phyloP scores from a whole-genome alignment of 1,140 invertebrate species.

The Leucophenga varia region DNA sequence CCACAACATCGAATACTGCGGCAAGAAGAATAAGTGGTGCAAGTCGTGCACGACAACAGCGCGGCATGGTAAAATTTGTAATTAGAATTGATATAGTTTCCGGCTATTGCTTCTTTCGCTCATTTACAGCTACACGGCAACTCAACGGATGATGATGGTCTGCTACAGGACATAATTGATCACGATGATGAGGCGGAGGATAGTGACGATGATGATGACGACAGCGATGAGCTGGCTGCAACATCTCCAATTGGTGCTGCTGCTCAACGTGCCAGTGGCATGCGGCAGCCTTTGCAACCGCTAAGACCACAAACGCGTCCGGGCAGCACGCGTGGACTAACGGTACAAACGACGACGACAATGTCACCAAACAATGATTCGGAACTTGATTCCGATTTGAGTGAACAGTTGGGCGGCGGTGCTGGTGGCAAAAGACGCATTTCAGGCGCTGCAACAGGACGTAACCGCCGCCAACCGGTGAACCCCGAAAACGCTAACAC shows the following conservation, averaged over 20 bases:
- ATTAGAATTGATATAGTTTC: not conserved
- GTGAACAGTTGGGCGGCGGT: too few relatives aligned
- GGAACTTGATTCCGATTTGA: constrained; percentile 22
- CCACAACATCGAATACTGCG: too few relatives aligned
- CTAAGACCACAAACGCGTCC: constrained; percentile 37
- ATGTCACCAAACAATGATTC: constrained; percentile 17
- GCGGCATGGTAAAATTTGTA: too few relatives aligned
- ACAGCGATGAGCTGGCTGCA: constrained; percentile 42
- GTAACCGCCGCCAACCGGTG: too few relatives aligned
- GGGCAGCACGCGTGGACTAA: constrained; percentile 33
- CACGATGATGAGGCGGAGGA: constrained; percentile 48
- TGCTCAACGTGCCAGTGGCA: constrained; percentile 2
- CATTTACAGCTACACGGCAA: constrained; percentile 12
- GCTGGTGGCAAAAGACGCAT: too few relatives aligned
- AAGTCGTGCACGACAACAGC: constrained; percentile 14
- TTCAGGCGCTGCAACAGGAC: constrained; percentile 17
- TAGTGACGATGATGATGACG: constrained; percentile 45
- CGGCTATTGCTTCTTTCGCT: not conserved
- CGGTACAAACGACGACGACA: too few relatives aligned
- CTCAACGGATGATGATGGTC: constrained; percentile 45
- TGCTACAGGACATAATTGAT: constrained; percentile 49
- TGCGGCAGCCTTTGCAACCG: too few relatives aligned
- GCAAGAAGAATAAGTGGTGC: constrained; percentile 1
- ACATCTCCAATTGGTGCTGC: constrained; percentile 5
- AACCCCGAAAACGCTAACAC: constrained; percentile 71